Evolutionary conservation across 2,113 vertebrate genomes (phyloP).

Genomic region (Phalacrocorax pelagicus): DNA sequence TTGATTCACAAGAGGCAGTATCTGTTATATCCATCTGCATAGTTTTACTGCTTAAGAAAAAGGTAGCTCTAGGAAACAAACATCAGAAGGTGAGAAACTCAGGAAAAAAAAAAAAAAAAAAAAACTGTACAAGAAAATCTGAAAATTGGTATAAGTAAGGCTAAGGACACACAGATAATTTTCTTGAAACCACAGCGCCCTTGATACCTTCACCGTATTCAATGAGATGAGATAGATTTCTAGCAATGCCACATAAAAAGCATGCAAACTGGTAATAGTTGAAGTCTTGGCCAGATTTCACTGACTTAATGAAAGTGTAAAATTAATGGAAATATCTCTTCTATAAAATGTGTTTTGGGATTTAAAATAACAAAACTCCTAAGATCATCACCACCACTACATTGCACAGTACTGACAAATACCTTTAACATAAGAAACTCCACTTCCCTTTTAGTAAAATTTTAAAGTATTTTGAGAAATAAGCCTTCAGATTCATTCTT

Average conservation of each 20-base stretch:
- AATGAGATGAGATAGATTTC: neutral
- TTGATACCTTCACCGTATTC: neutral
- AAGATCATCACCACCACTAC: neutral
- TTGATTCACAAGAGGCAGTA: constrained; percentile 40
- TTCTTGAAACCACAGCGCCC: neutral
- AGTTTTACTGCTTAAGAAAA: constrained; percentile 31
- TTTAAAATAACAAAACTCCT: neutral
- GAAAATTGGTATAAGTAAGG: neutral
- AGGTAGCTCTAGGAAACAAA: constrained; percentile 46
- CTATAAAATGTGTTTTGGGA: neutral
- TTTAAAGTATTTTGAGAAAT: neutral
- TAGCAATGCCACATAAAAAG: neutral
- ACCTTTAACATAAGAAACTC: neutral
- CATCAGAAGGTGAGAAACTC: constrained; percentile 54
- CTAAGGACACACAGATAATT: neutral
- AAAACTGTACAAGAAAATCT: neutral
- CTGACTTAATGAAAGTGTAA: neutral
- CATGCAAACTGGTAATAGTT: neutral
- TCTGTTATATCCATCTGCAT: constrained; percentile 41
- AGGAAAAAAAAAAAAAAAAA: constrained; percentile 8
- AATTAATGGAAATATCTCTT: neutral
- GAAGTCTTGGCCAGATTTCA: neutral
- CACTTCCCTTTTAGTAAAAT: neutral
- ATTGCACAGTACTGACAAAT: neutral
- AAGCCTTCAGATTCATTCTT: neutral